phyloP scores from a whole-genome alignment of 2,797 vertebrate genomes.

The Cephalopachus bancanus region DNA sequence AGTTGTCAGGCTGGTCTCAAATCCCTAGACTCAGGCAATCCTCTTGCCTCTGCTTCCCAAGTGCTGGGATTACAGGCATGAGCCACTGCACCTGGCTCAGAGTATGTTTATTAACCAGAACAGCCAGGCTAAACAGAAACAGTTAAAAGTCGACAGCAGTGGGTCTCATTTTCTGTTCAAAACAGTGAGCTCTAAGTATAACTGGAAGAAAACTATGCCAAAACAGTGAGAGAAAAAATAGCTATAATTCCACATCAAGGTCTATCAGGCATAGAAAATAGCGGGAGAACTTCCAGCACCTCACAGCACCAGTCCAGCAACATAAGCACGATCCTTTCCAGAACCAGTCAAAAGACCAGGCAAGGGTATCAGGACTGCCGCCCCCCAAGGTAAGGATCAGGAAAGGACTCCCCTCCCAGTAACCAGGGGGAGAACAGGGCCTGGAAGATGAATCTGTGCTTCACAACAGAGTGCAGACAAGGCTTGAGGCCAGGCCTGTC shows the following conservation, averaged over 20 bases:
- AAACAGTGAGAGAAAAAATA: slow-evolving; percentile 47
- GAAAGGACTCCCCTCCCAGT: neutral
- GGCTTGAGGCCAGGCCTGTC: neutral
- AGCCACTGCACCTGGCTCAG: neutral
- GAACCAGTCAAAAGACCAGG: neutral
- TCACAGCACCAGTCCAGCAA: neutral
- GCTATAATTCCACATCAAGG: neutral
- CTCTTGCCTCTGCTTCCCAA: too few species aligned
- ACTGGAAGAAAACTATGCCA: neutral
- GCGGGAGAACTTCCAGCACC: neutral
- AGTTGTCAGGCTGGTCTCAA: too few species aligned
- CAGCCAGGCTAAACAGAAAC: neutral
- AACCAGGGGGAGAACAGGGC: neutral
- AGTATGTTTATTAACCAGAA: slow-evolving; percentile 5
- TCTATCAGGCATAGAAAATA: neutral
- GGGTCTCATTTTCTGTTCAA: neutral
- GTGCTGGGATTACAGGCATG: too few species aligned
- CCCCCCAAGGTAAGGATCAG: neutral
- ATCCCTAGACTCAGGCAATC: too few species aligned
- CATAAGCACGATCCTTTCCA: neutral
- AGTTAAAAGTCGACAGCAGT: neutral
- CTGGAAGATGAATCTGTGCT: neutral
- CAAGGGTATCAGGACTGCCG: neutral
- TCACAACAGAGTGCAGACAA: neutral
- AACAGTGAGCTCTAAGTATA: slow-evolving; percentile 28